A percentile compares a stretch with the other conserved stretches of the same genome.
Evolutionary conservation across 2,888 invertebrate genomes (phyloP).

Genomic region (Caenorhabditis auriculariae): DNA sequence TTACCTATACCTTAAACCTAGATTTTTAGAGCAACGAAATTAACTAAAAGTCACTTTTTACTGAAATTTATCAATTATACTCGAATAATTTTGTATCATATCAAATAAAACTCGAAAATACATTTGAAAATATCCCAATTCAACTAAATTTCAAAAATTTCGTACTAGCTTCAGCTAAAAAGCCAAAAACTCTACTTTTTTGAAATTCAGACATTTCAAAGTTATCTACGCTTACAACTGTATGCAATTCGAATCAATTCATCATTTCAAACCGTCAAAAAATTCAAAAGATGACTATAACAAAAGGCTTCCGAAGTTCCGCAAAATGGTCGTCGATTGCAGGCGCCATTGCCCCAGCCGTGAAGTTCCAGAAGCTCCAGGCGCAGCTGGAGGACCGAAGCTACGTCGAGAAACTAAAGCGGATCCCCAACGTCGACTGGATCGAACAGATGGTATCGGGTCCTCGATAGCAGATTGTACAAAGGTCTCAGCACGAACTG

Average conservation of each 20-base stretch:
- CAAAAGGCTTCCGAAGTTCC: no score
- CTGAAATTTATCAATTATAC: neutral
- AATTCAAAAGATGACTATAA: no score
- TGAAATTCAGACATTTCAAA: neutral
- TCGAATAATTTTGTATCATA: no score
- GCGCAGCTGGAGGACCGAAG: conserved; percentile 27
- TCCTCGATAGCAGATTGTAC: no score
- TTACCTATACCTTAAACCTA: no score
- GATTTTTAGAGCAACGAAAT: no score
- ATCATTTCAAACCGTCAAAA: neutral
- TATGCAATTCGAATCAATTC: neutral
- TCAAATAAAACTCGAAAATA: no score
- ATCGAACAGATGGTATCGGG: conserved; percentile 29
- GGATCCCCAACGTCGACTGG: conserved; percentile 34
- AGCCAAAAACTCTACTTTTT: no score
- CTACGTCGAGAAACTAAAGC: conserved; percentile 30
- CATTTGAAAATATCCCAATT: no score
- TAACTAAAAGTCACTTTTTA: neutral
- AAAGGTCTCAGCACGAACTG: conserved; percentile 17
- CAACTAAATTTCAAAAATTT: no score
- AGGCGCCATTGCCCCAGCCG: conserved; percentile 31
- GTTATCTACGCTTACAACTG: neutral
- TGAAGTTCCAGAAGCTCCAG: conserved; percentile 22
- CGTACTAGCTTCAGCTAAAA: no score
- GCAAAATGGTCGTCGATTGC: no score